Evolutionary conservation across 2,113 vertebrate genomes (phyloP), one percentile per base, ranked within the genome.

Genomic region (Gallinago media): DNA sequence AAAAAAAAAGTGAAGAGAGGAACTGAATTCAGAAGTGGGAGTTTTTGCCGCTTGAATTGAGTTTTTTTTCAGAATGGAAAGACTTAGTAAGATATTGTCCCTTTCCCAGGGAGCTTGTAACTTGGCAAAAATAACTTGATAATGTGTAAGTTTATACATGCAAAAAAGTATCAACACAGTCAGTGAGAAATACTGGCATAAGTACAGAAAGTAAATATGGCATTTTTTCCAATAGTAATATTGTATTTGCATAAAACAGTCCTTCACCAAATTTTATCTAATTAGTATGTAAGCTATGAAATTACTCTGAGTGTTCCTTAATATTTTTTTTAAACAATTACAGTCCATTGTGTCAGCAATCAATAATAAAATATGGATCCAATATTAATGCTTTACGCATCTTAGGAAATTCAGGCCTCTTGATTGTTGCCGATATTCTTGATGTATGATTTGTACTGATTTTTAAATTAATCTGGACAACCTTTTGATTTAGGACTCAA

Each of bases 401-500:
- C 10, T 13, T 54, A 54, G 42, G 34, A 18, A 76, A 71, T 56
- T 23, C 47, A 76, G 27, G 2, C 38, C 80, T 68, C 42, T 68
- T 89, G 36, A 40, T 23, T 72, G 25, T 73, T 89, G 62, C 38
- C 56, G 83, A 40, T 46, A 26, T 13, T 13, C 40, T 76, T 77
- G 31, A 38, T 61, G 32, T 74, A 38, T 62, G 38, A 38, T 84
- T 92, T 92, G 9, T 54, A 52, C 58, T 77, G 47, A 34, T 77
- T 84, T 82, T 81, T 61, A 73, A 47, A 87, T 55, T 52, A 36
- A 9, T 65, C 29, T 66, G 8, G 11, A 77, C 46, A 85, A 87
- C 7, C 3, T 84, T 94, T 89, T 70, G n/a, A 66, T 80, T 89
- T 66, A 77, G 59, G 25, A 85, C 46, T 80, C 38, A 59, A 55